Conservation (phyloP, 2,797 vertebrate genomes). For the Macropus fuliginosus region DNA sequence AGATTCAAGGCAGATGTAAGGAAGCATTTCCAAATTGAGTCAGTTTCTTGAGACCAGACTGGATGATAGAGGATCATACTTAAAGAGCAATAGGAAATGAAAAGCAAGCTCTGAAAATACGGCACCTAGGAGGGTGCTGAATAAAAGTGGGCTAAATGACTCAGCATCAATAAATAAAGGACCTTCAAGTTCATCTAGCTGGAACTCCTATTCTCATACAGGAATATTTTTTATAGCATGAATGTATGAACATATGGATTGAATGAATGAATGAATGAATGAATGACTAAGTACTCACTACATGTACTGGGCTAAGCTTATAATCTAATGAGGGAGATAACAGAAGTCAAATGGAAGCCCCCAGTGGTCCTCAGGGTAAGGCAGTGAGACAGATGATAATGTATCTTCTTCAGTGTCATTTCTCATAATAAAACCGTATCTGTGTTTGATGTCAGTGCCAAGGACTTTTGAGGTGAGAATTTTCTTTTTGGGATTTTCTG, state of each 20-base stretch:
- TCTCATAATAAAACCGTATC: neutral
- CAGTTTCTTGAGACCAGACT: neutral
- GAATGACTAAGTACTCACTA: neutral
- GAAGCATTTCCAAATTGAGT: neutral
- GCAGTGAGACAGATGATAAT: neutral
- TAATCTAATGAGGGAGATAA: neutral
- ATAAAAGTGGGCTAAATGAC: neutral
- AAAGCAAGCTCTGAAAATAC: neutral
- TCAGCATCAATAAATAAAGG: neutral
- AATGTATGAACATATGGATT: neutral
- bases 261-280: too few species aligned
- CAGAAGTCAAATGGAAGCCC: neutral
- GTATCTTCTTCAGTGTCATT: neutral
- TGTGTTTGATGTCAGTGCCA: neutral
- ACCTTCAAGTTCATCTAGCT: neutral
- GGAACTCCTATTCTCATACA: neutral
- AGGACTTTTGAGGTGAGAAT: neutral
- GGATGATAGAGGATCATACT: neutral
- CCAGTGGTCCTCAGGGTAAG: neutral
- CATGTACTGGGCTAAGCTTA: neutral
- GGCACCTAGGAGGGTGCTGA: neutral
- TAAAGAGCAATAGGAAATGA: neutral
- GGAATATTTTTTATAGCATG: neutral
- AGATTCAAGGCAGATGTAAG: neutral
- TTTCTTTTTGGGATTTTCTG: neutral